phyloP scores from a whole-genome alignment of 2,797 vertebrate species.

The Diceros bicornis region DNA sequence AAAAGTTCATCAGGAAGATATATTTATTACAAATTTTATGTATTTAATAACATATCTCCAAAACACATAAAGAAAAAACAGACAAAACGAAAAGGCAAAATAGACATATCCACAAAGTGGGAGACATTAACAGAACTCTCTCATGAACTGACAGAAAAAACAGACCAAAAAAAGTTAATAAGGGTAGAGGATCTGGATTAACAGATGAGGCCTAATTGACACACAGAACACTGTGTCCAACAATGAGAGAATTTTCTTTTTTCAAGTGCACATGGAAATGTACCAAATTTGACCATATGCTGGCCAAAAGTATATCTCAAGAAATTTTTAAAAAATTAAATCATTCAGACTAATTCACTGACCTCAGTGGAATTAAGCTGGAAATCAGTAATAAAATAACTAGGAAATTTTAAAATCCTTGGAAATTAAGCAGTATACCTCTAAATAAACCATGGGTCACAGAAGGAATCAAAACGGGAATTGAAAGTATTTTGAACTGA shows the following conservation, averaged over 20 bases:
- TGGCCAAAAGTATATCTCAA: background rate
- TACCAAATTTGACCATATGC: background rate
- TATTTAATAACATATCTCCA: background rate
- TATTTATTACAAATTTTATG: background rate
- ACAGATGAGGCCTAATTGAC: background rate
- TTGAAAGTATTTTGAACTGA: background rate
- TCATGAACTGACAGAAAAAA: background rate
- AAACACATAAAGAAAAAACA: background rate
- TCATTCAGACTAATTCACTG: background rate
- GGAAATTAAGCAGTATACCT: background rate
- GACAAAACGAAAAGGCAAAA: slow-evolving; percentile 7
- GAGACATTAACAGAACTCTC: background rate
- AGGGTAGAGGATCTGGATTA: background rate
- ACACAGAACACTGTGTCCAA: background rate
- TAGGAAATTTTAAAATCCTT: background rate
- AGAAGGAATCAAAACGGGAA: background rate
- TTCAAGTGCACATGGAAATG: background rate
- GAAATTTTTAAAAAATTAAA: background rate
- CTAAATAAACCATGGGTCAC: background rate
- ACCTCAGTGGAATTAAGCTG: background rate
- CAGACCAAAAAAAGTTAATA: background rate
- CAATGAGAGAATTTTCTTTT: background rate
- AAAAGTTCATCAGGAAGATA: background rate
- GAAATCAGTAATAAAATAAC: background rate
- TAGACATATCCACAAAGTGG: background rate